A percentile compares a stretch with the other conserved stretches of the same genome.
Evolutionary conservation across 2,888 invertebrate genomes (phyloP).

Genomic region (Lithophane ornitopus): DNA sequence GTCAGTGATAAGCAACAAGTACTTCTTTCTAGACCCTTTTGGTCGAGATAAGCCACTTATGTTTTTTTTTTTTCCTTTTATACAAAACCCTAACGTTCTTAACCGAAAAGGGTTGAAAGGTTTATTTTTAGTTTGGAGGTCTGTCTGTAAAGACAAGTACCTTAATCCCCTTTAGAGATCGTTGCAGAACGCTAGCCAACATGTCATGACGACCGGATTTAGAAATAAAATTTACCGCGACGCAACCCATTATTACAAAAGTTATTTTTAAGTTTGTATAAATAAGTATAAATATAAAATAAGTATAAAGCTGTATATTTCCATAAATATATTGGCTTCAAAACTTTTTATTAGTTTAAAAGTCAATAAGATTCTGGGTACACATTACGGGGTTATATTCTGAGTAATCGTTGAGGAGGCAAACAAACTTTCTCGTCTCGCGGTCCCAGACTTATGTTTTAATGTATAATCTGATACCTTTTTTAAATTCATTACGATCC

Average conservation of each 20-base stretch:
- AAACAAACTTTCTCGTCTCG: slow-evolving; percentile 43
- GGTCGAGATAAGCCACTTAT: slow-evolving; percentile 32
- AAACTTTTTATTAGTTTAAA: slow-evolving; percentile 41
- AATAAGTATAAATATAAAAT: too few relatives aligned
- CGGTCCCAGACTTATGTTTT: slow-evolving; percentile 21
- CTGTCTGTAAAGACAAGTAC: slow-evolving; percentile 8
- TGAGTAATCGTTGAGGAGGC: slow-evolving; percentile 17
- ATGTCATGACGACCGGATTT: not conserved
- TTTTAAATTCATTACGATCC: slow-evolving; percentile 23
- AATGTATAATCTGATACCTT: slow-evolving; percentile 36
- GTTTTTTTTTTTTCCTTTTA: slow-evolving; percentile 26
- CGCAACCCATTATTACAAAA: slow-evolving; percentile 21
- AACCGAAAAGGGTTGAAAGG: slow-evolving; percentile 41
- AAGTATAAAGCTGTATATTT: slow-evolving; percentile 29
- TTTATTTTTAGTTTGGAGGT: slow-evolving; percentile 49
- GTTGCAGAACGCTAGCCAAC: not conserved
- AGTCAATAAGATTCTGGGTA: slow-evolving; percentile 15
- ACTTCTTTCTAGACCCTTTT: slow-evolving; percentile 32
- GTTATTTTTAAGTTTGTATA: slow-evolving; percentile 26
- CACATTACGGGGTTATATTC: not conserved
- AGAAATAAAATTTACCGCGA: slow-evolving; percentile 1
- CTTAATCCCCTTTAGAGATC: slow-evolving; percentile 6
- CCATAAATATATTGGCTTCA: slow-evolving; percentile 32
- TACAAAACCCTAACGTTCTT: slow-evolving; percentile 8
- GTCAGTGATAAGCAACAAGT: slow-evolving; percentile 59